Base-by-base conservation (phyloP, 2,888 invertebrate species). In the Pyralis farinalis region DNA sequence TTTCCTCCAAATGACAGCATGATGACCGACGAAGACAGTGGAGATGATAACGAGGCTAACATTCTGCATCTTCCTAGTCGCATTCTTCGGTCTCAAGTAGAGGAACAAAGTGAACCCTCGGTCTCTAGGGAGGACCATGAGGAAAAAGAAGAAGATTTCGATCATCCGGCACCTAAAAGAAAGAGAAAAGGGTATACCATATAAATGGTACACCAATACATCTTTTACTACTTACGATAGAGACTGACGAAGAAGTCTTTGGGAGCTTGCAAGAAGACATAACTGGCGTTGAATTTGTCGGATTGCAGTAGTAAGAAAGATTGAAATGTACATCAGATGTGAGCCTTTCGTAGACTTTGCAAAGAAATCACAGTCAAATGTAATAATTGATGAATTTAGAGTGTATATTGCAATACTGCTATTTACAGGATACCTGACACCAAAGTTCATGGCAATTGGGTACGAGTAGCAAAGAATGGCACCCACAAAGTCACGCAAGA, bases 21-120 rank as follows among this genome's bases (percentile, higher is more conserved):
- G 20, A 25, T 45, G 6, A 45, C 42, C 5, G 45, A 45, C 28
- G 45, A 45, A 35, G 45, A 45, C 20, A 42, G 42, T 42, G 45
- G 45, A 7, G 45, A 45, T 12, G 45, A 45, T 39, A 45, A 45
- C 16, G 31, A 45, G 20, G 45, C 39, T 28, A 38, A 42, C 29
- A 38, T 38, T 35, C 39, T 42, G 34, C 45, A 35, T 30, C 46
- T 37, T 34, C 37, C 44, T 21, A 40, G 44, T 44, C 35, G 44
- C 2, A 44, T 44, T 40, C 21, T 44, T 21, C 30, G 44, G 12
- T 44, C 40, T 10, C 32, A 44, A 37, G 37, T 40, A 29, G 44
- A 44, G 16, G 1, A 33, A 22, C 34, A 36, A 35, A 30, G 16
- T 32, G 20, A 7, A 25, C 25, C 36, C 8, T 42, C 7, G 37